Evolutionary conservation across 2,113 vertebrate species (phyloP).

Genomic region (Hypanus sabinus): DNA sequence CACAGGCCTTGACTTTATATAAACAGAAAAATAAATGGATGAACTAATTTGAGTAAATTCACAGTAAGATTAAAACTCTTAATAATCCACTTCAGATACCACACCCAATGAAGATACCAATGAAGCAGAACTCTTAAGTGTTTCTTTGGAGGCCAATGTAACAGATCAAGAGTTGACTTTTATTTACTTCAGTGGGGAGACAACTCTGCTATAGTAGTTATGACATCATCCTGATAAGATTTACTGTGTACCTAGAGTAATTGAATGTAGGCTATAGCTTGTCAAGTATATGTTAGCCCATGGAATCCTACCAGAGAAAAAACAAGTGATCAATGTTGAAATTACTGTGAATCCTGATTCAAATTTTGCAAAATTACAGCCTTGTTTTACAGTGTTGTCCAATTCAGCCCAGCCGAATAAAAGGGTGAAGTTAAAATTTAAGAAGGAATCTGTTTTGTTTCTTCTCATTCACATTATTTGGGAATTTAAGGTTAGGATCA

Average conservation of each 20-base stretch:
- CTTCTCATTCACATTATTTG: background rate
- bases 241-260: background rate
- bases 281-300: background rate
- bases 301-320: background rate
- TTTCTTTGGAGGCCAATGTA: background rate
- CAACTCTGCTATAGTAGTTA: background rate
- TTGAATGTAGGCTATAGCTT: background rate
- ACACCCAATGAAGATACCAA: background rate
- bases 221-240: background rate
- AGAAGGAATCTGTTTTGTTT: background rate
- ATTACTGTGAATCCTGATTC: background rate
- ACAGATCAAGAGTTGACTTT: background rate
- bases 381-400: background rate
- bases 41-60: background rate
- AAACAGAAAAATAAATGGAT: background rate
- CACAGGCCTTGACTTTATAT: background rate
- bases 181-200: background rate
- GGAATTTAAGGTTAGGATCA: background rate
- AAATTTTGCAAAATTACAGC: background rate
- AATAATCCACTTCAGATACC: background rate
- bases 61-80: background rate
- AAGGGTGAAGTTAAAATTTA: background rate
- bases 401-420: background rate
- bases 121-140: background rate
- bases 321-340: background rate